phyloP scores from a whole-genome alignment of 2,888 invertebrate species.

The Lypha dubia region DNA sequence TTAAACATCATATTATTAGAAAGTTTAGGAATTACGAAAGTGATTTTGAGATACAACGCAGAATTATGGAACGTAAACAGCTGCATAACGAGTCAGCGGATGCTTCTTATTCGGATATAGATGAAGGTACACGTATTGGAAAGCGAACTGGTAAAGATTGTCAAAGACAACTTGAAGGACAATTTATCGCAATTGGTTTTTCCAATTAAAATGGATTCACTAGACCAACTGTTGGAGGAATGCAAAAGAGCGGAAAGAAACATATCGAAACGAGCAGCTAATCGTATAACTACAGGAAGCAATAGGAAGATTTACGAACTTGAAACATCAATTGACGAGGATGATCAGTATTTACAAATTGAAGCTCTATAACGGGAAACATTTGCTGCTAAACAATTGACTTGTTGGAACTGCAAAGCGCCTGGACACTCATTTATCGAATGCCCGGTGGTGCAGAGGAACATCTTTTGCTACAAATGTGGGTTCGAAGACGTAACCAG shows the following conservation, averaged over 20 bases:
- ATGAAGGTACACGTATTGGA: background rate
- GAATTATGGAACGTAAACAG: constrained; percentile 21
- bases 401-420: constrained; percentile 61
- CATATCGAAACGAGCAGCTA: background rate
- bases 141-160: background rate
- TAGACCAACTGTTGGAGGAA: constrained; percentile 30
- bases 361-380: background rate
- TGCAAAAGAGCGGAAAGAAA: constrained; percentile 6
- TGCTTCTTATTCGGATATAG: background rate
- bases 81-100: background rate
- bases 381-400: background rate
- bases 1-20: constrained; percentile 1
- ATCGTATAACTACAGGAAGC: background rate
- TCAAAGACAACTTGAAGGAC: constrained; percentile 4
- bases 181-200: constrained; percentile 15
- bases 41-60: constrained; percentile 19
- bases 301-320: background rate
- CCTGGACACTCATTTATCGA: constrained; percentile 49
- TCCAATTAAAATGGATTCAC: constrained; percentile 11
- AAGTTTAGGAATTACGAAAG: constrained; percentile 7
- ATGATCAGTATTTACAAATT: background rate
- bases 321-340: background rate
- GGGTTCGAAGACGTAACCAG: too few species aligned
- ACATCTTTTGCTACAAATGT: constrained; percentile 40
- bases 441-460: too few species aligned